Evolutionary conservation across 37 sponge, comb jelly and placozoan species (phyloP).

Genomic region (Axinella damicornis): DNA sequence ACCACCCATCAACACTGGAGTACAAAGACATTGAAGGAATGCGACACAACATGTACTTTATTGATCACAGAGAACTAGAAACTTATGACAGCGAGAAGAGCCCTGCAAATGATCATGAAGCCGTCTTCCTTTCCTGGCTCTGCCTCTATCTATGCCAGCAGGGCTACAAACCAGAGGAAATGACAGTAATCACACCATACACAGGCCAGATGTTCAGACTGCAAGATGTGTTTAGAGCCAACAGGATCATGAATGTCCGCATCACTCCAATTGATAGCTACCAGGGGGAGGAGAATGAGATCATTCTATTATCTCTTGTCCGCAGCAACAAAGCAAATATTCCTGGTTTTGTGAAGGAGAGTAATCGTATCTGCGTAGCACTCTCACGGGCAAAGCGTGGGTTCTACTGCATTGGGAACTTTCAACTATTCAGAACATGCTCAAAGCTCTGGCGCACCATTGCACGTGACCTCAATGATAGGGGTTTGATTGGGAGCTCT

Average conservation of each 20-base stretch:
- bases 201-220: slow-evolving; percentile 55
- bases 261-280: slow-evolving; percentile 69
- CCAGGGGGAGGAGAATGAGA: slow-evolving; percentile 85
- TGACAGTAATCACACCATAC: slow-evolving; percentile 80
- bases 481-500: neutral
- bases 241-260: slow-evolving; percentile 17
- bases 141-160: slow-evolving; percentile 64
- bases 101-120: slow-evolving; percentile 63
- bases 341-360: neutral
- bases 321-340: slow-evolving; percentile 65
- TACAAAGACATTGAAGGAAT: slow-evolving; percentile 52
- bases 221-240: slow-evolving; percentile 21
- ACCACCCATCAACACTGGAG: slow-evolving; percentile 25
- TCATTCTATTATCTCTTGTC: slow-evolving; percentile 73
- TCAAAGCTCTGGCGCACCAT: slow-evolving; percentile 3
- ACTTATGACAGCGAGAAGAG: slow-evolving; percentile 42
- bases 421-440: neutral
- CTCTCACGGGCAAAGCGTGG: neutral
- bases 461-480: neutral
- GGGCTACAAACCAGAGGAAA: slow-evolving; percentile 30
- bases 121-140: slow-evolving; percentile 46
- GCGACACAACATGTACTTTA: slow-evolving; percentile 63
- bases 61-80: slow-evolving; percentile 62
- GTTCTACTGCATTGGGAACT: slow-evolving; percentile 1
- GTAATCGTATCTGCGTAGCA: slow-evolving; percentile 2